Evolutionary conservation across 2,888 invertebrate genomes (phyloP), one percentile per base, ranked within the genome.

Genomic region (Autographa gamma): DNA sequence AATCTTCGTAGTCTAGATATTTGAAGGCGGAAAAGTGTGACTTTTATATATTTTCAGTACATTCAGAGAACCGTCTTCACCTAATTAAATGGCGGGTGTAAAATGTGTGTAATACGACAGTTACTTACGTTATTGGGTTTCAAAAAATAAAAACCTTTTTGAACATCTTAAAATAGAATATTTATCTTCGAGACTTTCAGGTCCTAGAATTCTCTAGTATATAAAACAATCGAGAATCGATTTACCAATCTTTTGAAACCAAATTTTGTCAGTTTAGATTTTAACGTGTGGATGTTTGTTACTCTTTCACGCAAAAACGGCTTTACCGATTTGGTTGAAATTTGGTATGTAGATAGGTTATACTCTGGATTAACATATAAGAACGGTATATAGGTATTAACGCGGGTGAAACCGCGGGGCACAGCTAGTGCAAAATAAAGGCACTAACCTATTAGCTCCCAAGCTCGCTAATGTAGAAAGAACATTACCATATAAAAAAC

Each of bases 11-110:
- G 25, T 13, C 54, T 56, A 13, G 25, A 54, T 74, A 71, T 80
- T 81, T 71, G 65, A 74, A 67, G 66, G 59, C 60, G 64, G 69
- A 63, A 80, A 74, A 59, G 60, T 52, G 64, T 56, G 56, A 34
- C 56, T 18, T 76, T n/a, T 34, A 16, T 18, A 43, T 59, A 31
- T 61, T 62, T 68, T 63, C 11, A 56, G 60, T 59, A 13, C 41
- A 52, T 25, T 34, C 61, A 9, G 16, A 58, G 41, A 31, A 65
- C 14, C 14, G 64, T 69, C 65, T 76, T 68, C 31, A 16, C 11
- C n/a, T 63, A 65, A 77, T 71, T 60, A 68, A 9, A 52, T 18
- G 60, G 31, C 13, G 54, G 13, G 25, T 56, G 65, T 65, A 60
- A 62, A 52, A 32, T 43, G n/a, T n/a, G 41, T 63, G 54, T 64